phyloP scores from a whole-genome alignment of 2,113 vertebrate species.

The Percina caprodes region DNA sequence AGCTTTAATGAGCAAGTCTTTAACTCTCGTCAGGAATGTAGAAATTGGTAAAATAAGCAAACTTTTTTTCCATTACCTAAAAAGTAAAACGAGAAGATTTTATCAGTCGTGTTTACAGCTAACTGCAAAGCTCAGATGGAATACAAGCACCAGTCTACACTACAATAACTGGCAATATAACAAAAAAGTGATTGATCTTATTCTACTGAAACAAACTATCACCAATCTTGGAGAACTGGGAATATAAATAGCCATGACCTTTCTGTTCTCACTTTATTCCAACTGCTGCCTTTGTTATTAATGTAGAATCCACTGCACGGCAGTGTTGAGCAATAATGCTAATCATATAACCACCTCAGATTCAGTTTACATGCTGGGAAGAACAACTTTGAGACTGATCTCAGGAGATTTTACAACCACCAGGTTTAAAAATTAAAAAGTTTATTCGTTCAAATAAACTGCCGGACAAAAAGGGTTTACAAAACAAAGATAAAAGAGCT shows the following conservation, averaged over 20 bases:
- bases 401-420: constrained; percentile 48
- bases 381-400: constrained; percentile 26
- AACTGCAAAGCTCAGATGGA: neutral
- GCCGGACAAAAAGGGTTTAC: constrained; percentile 91
- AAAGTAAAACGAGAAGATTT: neutral
- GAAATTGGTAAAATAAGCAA: constrained; percentile 8
- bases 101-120: constrained; percentile 4
- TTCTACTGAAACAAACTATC: neutral
- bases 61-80: neutral
- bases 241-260: neutral
- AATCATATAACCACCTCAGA: neutral
- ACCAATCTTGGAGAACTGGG: neutral
- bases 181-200: neutral
- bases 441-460: constrained; percentile 96
- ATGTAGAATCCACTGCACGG: constrained; percentile 9
- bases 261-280: neutral
- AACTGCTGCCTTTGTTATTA: neutral
- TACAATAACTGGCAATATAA: neutral
- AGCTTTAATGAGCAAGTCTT: constrained; percentile 61
- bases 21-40: constrained; percentile 7
- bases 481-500: constrained; percentile 89
- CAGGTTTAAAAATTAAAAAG: constrained; percentile 90
- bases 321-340: constrained; percentile 27
- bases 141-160: constrained; percentile 1
- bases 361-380: neutral